phyloP scores from a whole-genome alignment of 2,888 invertebrate genomes.

The Tenodera sinensis region DNA sequence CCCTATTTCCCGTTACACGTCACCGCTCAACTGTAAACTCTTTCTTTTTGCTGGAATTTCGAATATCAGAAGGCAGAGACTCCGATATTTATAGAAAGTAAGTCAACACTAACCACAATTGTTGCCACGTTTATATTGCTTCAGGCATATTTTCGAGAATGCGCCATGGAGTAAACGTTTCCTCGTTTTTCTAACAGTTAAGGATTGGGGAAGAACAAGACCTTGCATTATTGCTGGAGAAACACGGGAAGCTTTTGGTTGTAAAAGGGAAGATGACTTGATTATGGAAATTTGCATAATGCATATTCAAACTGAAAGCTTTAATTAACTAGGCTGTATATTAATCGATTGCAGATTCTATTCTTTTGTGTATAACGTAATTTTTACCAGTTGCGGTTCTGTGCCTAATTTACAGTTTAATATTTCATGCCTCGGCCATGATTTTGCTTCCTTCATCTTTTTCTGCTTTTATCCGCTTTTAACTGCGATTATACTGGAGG shows the following conservation, averaged over 20 bases:
- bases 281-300: not conserved
- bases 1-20: not conserved
- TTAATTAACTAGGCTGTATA: not conserved
- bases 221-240: not conserved
- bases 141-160: not conserved
- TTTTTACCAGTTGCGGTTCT: not conserved
- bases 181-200: not conserved
- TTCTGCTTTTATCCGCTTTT: not conserved
- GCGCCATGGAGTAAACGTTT: not conserved
- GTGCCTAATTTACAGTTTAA: not conserved
- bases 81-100: not conserved
- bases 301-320: not conserved
- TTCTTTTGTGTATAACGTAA: not conserved
- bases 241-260: not conserved
- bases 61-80: not conserved
- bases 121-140: not conserved
- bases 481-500: too few species aligned
- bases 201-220: not conserved
- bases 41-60: not conserved
- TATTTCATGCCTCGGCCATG: not conserved
- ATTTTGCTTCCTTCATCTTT: not conserved
- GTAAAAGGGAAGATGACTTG: not conserved
- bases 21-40: not conserved
- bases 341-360: not conserved
- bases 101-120: not conserved